Base-by-base conservation (phyloP, 2,888 invertebrate species). In the Teinopalpus imperialis region DNA sequence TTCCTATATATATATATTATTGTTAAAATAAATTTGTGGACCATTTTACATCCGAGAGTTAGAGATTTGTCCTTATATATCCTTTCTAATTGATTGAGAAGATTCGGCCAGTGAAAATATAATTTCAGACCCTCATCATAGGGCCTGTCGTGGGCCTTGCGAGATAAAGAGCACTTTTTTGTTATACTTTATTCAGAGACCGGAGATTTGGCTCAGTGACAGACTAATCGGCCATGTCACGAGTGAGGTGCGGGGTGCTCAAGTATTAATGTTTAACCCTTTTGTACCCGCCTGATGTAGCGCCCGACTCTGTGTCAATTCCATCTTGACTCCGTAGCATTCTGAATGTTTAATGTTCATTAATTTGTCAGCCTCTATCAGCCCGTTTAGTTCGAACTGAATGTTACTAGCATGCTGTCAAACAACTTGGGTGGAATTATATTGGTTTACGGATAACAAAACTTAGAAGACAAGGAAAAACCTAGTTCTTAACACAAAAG, bases 151-250 rank as follows among this genome's bases (percentile, higher is more conserved):
- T 60, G 54, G 54, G 63, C 58, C 62, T 61, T 62, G 54, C 50
- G 54, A 77, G 87, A 87, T 88, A 88, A 87, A 80, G 69, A 82
- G 64, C 74, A 81, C 85, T 87, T 88, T 88, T 88, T 88, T 78
- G 77, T 80, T 74, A 87, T 86, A 85, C 86, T 88, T 87, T 87
- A 86, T 87, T 88, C 83, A 87, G 77, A 59, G 66, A 56, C 63
- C 63, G 69, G 76, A 81, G 78, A 74, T 80, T 82, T 73, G 68
- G 75, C 71, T 71, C 78, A 78, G 81, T 85, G 86, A 85, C 86
- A 83, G 79, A 66, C 66, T 86, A 87, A 87, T 87, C 86, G 82
- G 66, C 66, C 66, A 69, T 81, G 82, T 81, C 86, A 81, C 65
- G 64, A 71, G 68, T 63, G 79, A 81, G 77, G 79, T 76, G 81